Evolutionary conservation across 37 sponge, comb jelly and placozoan species (phyloP).

Genomic region (Chondrilla cf. caribensis): DNA sequence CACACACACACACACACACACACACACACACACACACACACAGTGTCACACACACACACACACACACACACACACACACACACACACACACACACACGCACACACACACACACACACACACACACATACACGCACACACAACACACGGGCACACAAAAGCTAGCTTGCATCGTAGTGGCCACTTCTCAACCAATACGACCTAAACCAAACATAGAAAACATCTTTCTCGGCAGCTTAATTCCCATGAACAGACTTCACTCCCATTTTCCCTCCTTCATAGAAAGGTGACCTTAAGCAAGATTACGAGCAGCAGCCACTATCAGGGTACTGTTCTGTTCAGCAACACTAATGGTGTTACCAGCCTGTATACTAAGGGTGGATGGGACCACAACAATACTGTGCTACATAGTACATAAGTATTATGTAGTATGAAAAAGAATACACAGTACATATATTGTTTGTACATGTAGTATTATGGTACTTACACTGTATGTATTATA

Average conservation of each 20-base stretch:
- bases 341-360: constrained; percentile 94
- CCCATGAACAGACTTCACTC: constrained; percentile 86
- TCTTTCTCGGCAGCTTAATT: constrained; percentile 84
- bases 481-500: no score
- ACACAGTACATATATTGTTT: no score
- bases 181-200: constrained; percentile 91
- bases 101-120: no score
- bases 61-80: neutral
- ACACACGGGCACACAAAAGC: neutral
- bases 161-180: constrained; percentile 81
- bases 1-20: neutral
- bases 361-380: constrained; percentile 75
- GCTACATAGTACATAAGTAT: neutral
- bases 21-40: neutral
- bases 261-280: constrained; percentile 80
- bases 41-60: neutral
- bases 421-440: no score
- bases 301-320: constrained; percentile 71
- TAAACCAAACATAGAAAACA: constrained; percentile 80
- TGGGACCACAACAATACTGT: no score
- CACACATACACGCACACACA: neutral
- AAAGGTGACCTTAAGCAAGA: constrained; percentile 57
- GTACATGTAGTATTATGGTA: no score
- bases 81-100: neutral
- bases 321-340: constrained; percentile 89